Conservation (phyloP, 2,888 invertebrate genomes). For the Altica lythri region DNA sequence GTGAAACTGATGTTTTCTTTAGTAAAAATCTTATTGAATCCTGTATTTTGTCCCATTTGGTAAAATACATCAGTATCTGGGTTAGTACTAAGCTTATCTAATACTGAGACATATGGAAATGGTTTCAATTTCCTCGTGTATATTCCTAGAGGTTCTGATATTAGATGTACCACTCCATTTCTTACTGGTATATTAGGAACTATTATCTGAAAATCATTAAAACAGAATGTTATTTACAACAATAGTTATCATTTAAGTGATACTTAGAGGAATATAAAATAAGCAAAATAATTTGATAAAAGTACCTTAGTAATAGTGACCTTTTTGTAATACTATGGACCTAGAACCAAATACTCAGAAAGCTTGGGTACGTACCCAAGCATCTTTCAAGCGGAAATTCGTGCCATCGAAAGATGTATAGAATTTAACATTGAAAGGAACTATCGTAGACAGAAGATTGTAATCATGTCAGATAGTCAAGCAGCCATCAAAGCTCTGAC, state of each 20-base stretch:
- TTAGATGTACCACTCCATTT: constrained; percentile 91
- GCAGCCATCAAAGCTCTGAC: too few relatives aligned
- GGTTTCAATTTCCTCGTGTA: constrained; percentile 81
- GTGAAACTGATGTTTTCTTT: constrained; percentile 72
- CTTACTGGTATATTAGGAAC: constrained; percentile 86
- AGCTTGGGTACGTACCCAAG: too few relatives aligned
- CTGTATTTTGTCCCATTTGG: constrained; percentile 71
- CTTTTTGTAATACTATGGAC: too few relatives aligned
- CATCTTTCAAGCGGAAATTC: too few relatives aligned
- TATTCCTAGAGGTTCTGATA: constrained; percentile 85
- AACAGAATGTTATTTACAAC: constrained; percentile 81
- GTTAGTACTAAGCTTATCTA: constrained; percentile 80
- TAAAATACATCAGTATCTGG: constrained; percentile 82
- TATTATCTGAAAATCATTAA: constrained; percentile 61
- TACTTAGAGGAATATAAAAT: too few relatives aligned
- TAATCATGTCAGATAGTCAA: too few relatives aligned
- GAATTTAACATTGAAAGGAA: too few relatives aligned
- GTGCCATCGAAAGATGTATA: too few relatives aligned
- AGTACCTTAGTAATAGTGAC: too few relatives aligned
- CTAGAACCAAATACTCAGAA: too few relatives aligned
- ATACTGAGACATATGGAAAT: constrained; percentile 82
- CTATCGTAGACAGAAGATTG: too few relatives aligned
- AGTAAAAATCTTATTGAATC: constrained; percentile 75
- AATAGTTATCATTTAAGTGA: constrained; percentile 71
- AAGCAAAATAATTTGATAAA: too few relatives aligned